Percentiles rank a stretch among this genome's conserved stretches.
Conservation (phyloP, 2,797 vertebrate genomes). For the Karalla daura region DNA sequence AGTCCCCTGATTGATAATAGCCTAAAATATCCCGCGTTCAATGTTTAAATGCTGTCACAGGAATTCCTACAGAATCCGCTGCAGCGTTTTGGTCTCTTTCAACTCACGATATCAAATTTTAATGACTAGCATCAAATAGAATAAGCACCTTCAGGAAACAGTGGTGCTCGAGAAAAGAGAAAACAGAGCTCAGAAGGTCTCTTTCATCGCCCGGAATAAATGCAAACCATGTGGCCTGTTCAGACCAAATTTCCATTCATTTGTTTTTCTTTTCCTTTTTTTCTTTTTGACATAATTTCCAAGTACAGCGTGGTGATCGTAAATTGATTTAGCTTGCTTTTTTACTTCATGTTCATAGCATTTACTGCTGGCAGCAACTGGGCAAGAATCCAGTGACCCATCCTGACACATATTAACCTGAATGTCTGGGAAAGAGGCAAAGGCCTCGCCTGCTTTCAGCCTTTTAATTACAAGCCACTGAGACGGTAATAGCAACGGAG, state of each 20-base stretch:
- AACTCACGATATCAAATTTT: constrained; percentile 37
- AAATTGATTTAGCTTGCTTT: constrained; percentile 44
- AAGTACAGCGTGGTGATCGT: constrained; percentile 22
- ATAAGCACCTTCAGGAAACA: constrained; percentile 44
- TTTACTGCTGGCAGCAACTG: constrained; percentile 48
- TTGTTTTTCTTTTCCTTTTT: constrained; percentile 6
- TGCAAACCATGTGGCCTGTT: background rate
- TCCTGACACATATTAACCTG: constrained; percentile 58
- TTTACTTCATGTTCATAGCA: constrained; percentile 50
- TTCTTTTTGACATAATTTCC: constrained; percentile 13
- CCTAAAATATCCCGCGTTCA: constrained; percentile 32
- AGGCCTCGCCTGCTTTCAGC: constrained; percentile 53
- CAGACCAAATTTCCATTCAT: constrained; percentile 12
- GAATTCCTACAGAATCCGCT: constrained; percentile 15
- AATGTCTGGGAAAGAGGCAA: constrained; percentile 34
- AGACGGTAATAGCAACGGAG: constrained; percentile 33
- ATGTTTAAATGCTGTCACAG: constrained; percentile 32
- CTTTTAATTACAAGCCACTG: constrained; percentile 68
- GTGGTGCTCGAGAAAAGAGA: background rate
- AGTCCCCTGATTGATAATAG: constrained; percentile 18
- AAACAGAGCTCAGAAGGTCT: constrained; percentile 1
- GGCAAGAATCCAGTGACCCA: constrained; percentile 56
- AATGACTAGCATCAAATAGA: constrained; percentile 42
- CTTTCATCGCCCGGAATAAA: constrained; percentile 4
- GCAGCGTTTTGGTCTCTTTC: constrained; percentile 38